Percentiles rank a stretch among this genome's conserved stretches.
Evolutionary conservation across 2,797 vertebrate species (phyloP).

Genomic region (Phalloptychus januarius): DNA sequence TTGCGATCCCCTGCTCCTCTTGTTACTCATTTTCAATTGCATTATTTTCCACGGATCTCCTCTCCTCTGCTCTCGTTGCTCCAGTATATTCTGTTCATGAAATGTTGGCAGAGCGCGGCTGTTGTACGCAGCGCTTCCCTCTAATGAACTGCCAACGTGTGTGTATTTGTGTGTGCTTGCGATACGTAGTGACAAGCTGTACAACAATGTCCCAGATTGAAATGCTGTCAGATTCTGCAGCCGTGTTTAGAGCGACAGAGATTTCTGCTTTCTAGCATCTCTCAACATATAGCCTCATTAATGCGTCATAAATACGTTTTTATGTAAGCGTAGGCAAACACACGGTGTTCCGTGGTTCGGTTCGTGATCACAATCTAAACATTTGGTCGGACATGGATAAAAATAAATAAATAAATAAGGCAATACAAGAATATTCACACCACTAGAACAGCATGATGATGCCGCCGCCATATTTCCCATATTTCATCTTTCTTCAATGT

Average conservation of each 20-base stretch:
- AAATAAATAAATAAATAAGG: background rate
- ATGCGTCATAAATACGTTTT: conserved; percentile 2
- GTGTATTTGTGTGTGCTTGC: conserved; percentile 23
- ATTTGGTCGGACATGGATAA: background rate
- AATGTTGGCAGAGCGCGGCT: conserved; percentile 57
- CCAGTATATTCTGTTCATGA: conserved; percentile 42
- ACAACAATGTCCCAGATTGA: conserved; percentile 64
- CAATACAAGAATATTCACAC: background rate
- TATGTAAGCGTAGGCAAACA: background rate
- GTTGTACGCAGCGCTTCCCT: conserved; percentile 53
- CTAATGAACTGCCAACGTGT: conserved; percentile 64
- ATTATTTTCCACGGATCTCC: background rate
- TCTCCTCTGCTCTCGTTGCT: conserved; percentile 1
- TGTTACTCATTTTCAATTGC: background rate
- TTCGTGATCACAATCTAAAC: background rate
- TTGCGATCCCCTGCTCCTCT: conserved; percentile 2
- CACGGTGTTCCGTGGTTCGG: background rate
- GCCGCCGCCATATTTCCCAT: background rate
- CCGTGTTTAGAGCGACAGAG: conserved; percentile 28
- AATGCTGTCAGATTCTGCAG: conserved; percentile 44
- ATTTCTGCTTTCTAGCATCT: conserved; percentile 17
- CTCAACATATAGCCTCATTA: conserved; percentile 18
- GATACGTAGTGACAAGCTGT: conserved; percentile 39
- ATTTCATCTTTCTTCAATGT: background rate
- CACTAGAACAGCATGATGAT: background rate